Base-by-base conservation (phyloP, 2,797 vertebrate genomes). In the Xenentodon cancila region DNA sequence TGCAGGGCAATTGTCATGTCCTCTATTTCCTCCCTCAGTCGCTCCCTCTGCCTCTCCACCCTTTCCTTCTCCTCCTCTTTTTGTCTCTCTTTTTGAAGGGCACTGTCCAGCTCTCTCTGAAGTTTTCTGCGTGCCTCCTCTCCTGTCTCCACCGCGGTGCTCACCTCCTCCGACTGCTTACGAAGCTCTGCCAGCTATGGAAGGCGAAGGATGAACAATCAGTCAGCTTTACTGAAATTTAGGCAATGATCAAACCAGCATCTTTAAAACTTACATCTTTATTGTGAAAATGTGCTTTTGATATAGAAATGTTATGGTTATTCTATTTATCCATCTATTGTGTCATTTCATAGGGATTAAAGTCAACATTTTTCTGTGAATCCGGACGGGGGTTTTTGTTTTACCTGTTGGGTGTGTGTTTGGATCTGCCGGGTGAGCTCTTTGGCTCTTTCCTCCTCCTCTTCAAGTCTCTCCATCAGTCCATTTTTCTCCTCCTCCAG, bases 11-110 rank as follows among this genome's bases (percentile, higher is more conserved):
- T 81, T 0, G 92, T 94, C 87, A 94, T 90, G 15, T 97, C 96
- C 8, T 97, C 96, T 30, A 97, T 92, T 80, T 97, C 96, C 75
- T 97, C 96, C 78, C 96, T 92, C 69, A 97, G 90, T 4, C 94
- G 90, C 20, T 94, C 94, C 61, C 94, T 91, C 79, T 95, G 95
- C 32, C 95, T 85, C 80, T 96, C 96, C 68, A 95, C 91, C 7
- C 96, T 86, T 17, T 96, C 95, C 19, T 88, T 94, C 27, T 90
- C 92, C 84, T 96, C 95, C 1, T 94, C 93, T 70, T 90, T 95
- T 60, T 95, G 93, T 0, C 84, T 81, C 58, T 96, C 93, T 61
- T 93, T 94, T 84, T 95, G 93, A n/a, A 73, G 6, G 56, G 94
- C 54, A 0, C 81, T 58, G 83, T 97, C 96, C 3, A 96, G 86